Conservation (phyloP, 2,888 invertebrate species). For the Syrphus vitripennis region DNA sequence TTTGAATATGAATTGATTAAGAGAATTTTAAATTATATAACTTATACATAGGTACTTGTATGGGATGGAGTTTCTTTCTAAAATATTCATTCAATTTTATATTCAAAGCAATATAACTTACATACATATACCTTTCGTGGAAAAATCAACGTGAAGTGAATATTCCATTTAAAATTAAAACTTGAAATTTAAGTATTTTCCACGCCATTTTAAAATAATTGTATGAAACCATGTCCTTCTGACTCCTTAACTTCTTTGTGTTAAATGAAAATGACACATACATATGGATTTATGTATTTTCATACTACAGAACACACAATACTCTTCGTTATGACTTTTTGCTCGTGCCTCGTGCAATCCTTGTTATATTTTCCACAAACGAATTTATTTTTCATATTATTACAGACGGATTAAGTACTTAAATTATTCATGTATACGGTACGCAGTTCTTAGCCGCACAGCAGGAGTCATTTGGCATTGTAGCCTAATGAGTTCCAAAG, state of each 20-base stretch:
- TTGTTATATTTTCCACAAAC: constrained; percentile 17
- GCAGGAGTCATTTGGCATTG: constrained; percentile 38
- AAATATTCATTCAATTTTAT: not conserved
- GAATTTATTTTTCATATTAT: constrained; percentile 34
- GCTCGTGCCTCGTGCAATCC: constrained; percentile 1
- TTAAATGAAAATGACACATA: constrained; percentile 10
- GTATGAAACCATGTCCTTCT: not conserved
- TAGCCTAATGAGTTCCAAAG: constrained; percentile 37
- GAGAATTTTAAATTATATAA: not conserved
- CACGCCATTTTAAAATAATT: constrained; percentile 13
- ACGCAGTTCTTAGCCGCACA: constrained; percentile 29
- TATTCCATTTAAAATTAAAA: constrained; percentile 2
- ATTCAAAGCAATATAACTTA: not conserved
- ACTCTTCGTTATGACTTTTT: constrained; percentile 8
- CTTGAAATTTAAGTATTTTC: not conserved
- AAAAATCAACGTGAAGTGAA: not conserved
- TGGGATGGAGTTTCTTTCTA: not conserved
- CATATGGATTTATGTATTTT: constrained; percentile 3
- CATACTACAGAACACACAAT: constrained; percentile 10
- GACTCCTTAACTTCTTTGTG: not conserved
- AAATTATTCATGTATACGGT: constrained; percentile 17
- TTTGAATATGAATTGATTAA: not conserved
- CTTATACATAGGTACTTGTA: not conserved
- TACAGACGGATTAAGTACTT: constrained; percentile 22
- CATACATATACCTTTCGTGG: not conserved